Conservation (phyloP, 2,888 invertebrate genomes). For the Griposia aprilina region DNA sequence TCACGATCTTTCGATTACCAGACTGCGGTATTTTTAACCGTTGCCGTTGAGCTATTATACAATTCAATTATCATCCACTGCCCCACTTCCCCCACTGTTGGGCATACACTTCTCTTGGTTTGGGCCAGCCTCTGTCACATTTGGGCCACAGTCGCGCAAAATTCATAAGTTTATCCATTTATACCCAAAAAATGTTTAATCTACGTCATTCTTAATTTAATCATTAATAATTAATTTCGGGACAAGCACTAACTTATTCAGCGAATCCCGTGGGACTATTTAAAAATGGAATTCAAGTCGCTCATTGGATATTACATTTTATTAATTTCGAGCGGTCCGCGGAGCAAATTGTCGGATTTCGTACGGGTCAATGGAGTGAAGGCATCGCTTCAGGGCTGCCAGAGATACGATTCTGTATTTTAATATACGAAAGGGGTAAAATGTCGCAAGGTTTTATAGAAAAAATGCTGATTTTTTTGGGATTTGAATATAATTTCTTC, state of each 20-base stretch:
- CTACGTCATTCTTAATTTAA: constrained; percentile 31
- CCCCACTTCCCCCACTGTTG: background rate
- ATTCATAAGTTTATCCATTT: background rate
- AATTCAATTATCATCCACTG: no score
- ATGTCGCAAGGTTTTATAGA: background rate
- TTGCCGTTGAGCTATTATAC: no score
- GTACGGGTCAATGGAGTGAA: constrained; percentile 58
- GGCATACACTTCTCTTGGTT: background rate
- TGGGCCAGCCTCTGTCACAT: background rate
- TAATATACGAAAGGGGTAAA: background rate
- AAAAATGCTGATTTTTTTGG: background rate
- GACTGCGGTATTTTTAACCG: background rate
- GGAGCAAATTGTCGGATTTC: constrained; percentile 66
- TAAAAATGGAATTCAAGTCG: constrained; percentile 61
- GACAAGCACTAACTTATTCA: constrained; percentile 55
- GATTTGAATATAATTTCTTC: background rate
- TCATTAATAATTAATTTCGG: constrained; percentile 40
- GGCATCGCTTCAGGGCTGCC: constrained; percentile 50
- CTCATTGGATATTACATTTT: constrained; percentile 66
- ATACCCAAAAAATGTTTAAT: constrained; percentile 1
- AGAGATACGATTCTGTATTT: constrained; percentile 8
- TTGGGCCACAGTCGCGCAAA: background rate
- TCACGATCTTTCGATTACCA: no score
- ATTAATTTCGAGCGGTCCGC: constrained; percentile 67
- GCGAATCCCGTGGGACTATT: constrained; percentile 50